These are phyloP conservation scores for Lycorma delicatula DNA, from an alignment of 1,140 invertebrate species.

Conservation along the genomic window DNA sequence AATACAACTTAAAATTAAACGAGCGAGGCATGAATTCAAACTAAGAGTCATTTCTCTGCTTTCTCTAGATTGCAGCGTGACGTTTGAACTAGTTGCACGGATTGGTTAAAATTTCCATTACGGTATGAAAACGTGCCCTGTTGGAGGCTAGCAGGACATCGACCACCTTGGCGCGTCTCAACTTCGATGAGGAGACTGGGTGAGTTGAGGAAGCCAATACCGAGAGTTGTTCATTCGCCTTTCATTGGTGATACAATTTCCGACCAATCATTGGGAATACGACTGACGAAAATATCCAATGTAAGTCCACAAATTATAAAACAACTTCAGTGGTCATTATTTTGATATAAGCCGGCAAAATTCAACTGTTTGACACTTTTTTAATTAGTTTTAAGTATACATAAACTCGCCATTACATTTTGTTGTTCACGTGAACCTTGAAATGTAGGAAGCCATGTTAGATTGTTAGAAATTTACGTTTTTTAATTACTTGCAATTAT, in stretches of 20 bases:
- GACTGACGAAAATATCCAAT: constrained; percentile 60
- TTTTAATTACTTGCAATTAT: too few relatives aligned
- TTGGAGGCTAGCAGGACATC: constrained; percentile 15
- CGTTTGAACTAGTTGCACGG: too few relatives aligned
- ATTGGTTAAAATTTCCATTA: too few relatives aligned
- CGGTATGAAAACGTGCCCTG: not conserved
- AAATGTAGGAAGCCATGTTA: constrained; percentile 12
- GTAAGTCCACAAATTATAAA: constrained; percentile 66
- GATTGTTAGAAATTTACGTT: not conserved
- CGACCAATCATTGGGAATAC: constrained; percentile 59
- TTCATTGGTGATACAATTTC: constrained; percentile 56
- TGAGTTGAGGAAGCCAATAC: constrained; percentile 13
- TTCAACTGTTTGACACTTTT: too few relatives aligned
- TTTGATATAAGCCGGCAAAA: constrained; percentile 29
- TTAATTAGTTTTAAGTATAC: too few relatives aligned
- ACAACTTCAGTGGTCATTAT: constrained; percentile 37
- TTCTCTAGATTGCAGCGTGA: too few relatives aligned
- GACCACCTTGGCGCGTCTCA: constrained; percentile 17
- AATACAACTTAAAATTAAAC: too few relatives aligned
- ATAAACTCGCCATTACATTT: too few relatives aligned
- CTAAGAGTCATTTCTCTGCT: too few relatives aligned
- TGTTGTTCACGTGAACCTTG: constrained; percentile 11
- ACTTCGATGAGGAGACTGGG: constrained; percentile 11
- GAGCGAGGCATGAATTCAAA: too few relatives aligned
- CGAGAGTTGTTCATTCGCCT: constrained; percentile 36